Conservation (phyloP, 1,140 invertebrate genomes). For the Listronotus oregonensis region DNA sequence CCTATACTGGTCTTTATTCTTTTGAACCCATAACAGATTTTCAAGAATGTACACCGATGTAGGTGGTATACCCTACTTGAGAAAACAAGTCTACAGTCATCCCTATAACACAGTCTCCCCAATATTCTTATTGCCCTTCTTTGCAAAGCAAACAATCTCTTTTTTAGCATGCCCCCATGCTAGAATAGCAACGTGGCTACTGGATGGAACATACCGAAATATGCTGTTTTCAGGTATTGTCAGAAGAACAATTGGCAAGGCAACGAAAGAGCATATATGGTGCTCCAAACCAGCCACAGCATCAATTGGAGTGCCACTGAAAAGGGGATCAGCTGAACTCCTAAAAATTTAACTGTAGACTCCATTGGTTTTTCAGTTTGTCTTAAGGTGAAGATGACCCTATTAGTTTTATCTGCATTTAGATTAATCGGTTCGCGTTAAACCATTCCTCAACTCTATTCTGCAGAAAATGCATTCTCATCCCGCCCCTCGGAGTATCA, state of each 20-base stretch:
- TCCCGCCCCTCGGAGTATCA: too few relatives aligned
- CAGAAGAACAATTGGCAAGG: too few relatives aligned
- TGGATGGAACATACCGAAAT: too few relatives aligned
- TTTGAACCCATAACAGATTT: too few relatives aligned
- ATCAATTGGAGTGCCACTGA: conserved; percentile 6
- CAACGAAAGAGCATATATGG: too few relatives aligned
- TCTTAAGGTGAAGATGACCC: not conserved
- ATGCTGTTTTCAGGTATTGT: not conserved
- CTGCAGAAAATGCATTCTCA: not conserved
- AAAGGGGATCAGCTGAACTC: not conserved
- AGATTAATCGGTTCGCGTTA: too few relatives aligned
- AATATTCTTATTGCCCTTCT: not conserved
- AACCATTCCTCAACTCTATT: conserved; percentile 1
- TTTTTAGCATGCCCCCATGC: not conserved
- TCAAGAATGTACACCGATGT: too few relatives aligned
- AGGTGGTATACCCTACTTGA: too few relatives aligned
- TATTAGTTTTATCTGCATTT: not conserved
- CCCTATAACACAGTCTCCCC: not conserved
- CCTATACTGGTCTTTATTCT: too few relatives aligned
- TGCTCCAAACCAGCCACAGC: not conserved
- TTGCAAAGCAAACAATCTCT: conserved; percentile 3
- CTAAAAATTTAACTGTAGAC: not conserved
- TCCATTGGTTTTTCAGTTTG: not conserved
- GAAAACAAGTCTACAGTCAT: too few relatives aligned
- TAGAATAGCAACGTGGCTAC: conserved; percentile 9